These are phyloP conservation scores for Phenacoccus solenopsis DNA, from an alignment of 1,140 invertebrate species.

Conservation along the genomic window DNA sequence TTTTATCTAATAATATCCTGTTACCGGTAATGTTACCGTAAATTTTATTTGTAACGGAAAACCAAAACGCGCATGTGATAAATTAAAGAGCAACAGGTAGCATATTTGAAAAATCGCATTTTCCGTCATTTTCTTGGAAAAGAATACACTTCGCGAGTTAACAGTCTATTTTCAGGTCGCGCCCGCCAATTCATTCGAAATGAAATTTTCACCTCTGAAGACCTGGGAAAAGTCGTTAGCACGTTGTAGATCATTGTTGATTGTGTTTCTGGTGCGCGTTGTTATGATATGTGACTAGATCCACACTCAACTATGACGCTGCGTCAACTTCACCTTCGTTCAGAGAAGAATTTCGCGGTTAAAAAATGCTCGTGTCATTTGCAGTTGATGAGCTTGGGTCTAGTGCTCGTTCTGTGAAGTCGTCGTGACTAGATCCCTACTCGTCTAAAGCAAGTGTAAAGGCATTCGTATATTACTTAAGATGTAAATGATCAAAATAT, in stretches of 20 bases:
- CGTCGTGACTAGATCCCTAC: constrained; percentile 32
- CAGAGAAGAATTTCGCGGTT: background rate
- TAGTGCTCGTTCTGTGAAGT: constrained; percentile 22
- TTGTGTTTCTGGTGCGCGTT: constrained; percentile 32
- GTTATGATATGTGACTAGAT: constrained; percentile 32
- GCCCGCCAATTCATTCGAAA: background rate
- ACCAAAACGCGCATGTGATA: background rate
- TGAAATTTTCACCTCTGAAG: background rate
- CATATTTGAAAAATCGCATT: background rate
- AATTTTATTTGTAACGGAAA: background rate
- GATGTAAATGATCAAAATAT: no score
- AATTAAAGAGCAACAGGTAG: background rate
- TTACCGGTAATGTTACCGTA: background rate
- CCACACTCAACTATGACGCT: constrained; percentile 27
- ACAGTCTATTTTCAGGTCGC: background rate
- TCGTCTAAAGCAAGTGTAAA: constrained; percentile 24
- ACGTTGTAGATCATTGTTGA: constrained; percentile 27
- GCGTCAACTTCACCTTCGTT: background rate
- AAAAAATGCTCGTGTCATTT: constrained; percentile 4
- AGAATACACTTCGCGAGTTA: no score
- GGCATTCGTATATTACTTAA: background rate
- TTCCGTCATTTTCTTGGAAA: background rate
- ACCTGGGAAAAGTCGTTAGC: background rate
- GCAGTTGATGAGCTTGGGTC: constrained; percentile 21
- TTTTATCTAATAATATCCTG: background rate